A percentile compares a stretch with the other conserved stretches of the same genome.
Evolutionary conservation across 2,113 vertebrate species (phyloP).

Genomic region (Colius striatus): DNA sequence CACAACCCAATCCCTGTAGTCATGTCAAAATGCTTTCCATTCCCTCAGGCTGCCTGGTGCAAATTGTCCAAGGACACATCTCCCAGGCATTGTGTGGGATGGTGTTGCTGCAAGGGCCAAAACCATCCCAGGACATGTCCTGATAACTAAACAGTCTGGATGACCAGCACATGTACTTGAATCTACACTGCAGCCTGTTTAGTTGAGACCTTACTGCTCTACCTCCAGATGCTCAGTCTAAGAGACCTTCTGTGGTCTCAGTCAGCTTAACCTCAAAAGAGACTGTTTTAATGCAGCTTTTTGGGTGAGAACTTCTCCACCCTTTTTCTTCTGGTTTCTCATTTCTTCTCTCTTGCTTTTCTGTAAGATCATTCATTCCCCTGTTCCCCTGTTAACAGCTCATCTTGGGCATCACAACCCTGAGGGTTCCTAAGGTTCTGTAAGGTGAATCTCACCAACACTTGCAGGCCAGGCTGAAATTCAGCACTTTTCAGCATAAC

Average conservation of each 20-base stretch:
- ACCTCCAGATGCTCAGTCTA: background rate
- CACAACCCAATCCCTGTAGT: background rate
- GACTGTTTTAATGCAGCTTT: background rate
- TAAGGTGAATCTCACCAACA: background rate
- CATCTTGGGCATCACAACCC: background rate
- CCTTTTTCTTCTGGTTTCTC: background rate
- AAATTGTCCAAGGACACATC: background rate
- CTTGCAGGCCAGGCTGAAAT: background rate
- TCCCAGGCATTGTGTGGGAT: background rate
- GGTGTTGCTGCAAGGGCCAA: background rate
- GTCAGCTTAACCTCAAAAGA: background rate
- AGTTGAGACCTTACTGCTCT: background rate
- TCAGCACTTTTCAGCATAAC: background rate
- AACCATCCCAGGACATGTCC: background rate
- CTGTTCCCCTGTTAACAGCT: background rate
- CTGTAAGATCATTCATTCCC: background rate
- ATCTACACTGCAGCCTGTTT: background rate
- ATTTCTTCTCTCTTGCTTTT: background rate
- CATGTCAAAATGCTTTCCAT: background rate
- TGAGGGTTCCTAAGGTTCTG: background rate
- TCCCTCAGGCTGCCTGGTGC: background rate
- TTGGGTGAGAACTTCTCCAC: background rate
- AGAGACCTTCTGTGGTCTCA: background rate
- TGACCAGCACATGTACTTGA: background rate
- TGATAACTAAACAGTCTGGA: background rate